Conservation (phyloP, 2,888 invertebrate species). For the Drosophila acutilabella region DNA sequence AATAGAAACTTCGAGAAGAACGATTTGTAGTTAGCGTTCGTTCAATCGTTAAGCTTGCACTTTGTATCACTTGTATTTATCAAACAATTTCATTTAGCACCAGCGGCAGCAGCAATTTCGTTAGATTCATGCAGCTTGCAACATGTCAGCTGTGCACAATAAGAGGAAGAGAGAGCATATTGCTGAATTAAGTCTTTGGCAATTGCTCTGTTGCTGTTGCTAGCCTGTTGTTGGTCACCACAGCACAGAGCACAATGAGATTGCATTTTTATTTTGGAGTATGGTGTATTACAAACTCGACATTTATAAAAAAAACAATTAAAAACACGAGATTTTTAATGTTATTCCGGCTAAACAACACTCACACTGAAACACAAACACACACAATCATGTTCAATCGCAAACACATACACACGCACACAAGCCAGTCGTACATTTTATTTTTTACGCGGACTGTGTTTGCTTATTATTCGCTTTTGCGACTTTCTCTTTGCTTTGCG, state of each 20-base stretch:
- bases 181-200: constrained; percentile 65
- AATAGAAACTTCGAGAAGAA: constrained; percentile 60
- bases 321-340: constrained; percentile 37
- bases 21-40: constrained; percentile 16
- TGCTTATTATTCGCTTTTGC: constrained; percentile 37
- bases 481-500: constrained; percentile 62
- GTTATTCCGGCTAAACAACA: constrained; percentile 26
- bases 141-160: constrained; percentile 70
- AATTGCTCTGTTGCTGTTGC: constrained; percentile 54
- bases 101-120: constrained; percentile 38
- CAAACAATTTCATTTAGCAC: constrained; percentile 35
- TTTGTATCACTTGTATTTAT: constrained; percentile 57
- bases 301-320: constrained; percentile 22
- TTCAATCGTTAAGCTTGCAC: constrained; percentile 37
- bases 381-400: not conserved
- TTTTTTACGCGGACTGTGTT: constrained; percentile 64
- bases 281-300: constrained; percentile 25
- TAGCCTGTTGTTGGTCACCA: constrained; percentile 68
- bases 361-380: constrained; percentile 7
- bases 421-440: constrained; percentile 9
- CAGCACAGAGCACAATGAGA: constrained; percentile 59
- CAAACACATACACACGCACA: constrained; percentile 9
- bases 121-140: constrained; percentile 64
- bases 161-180: constrained; percentile 39
- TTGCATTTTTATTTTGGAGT: constrained; percentile 61